Conservation (phyloP, 2,797 vertebrate genomes). For the Gymnodraco acuticeps region DNA sequence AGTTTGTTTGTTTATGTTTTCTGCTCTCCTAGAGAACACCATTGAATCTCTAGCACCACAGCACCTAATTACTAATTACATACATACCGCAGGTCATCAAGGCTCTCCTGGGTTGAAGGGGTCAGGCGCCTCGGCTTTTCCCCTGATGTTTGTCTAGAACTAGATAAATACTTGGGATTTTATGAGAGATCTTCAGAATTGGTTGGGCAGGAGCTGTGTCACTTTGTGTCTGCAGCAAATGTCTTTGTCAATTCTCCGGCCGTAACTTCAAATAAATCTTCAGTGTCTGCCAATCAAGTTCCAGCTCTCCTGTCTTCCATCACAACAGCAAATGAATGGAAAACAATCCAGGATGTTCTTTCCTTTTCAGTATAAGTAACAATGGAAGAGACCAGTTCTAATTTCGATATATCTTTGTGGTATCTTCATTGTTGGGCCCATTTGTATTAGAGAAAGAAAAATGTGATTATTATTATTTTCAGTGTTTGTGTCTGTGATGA, state of each 20-base stretch:
- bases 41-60: constrained; percentile 19
- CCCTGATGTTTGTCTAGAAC: not conserved
- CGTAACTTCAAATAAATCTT: no score
- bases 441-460: not conserved
- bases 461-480: not conserved
- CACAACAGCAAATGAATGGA: not conserved
- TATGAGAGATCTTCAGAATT: no score
- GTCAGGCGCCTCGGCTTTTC: constrained; percentile 15
- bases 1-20: constrained; percentile 61
- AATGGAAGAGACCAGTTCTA: not conserved
- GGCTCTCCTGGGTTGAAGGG: constrained; percentile 22
- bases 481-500: not conserved
- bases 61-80: constrained; percentile 47
- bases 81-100: constrained; percentile 41
- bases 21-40: constrained; percentile 33
- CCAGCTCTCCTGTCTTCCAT: not conserved
- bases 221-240: no score
- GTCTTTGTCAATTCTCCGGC: no score
- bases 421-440: no score
- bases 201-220: no score
- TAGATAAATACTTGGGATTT: no score
- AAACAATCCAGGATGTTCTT: not conserved
- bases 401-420: no score
- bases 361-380: not conserved
- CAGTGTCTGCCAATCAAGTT: no score